Base-by-base conservation (phyloP, 92 coral and sea anemone species). In the Blastomussa wellsi region DNA sequence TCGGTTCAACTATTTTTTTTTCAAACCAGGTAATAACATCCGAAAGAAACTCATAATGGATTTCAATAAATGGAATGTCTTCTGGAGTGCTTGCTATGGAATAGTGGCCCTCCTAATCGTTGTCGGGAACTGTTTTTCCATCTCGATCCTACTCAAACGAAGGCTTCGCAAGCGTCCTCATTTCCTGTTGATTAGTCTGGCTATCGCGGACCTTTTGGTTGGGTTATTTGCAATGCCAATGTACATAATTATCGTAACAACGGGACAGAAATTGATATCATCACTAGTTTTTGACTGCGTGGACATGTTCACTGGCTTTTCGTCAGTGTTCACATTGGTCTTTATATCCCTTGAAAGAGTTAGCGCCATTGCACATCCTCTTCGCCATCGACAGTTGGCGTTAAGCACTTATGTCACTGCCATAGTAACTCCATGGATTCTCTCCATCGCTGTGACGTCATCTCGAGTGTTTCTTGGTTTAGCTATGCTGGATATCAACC, bases 141-240 rank as follows among this genome's bases (percentile, higher is more conserved):
- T 92, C 42, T n/a, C 42, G 0, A 85, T 89, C 24, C 90, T 92
- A 57, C 52, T 76, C 35, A 86, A 48, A 68, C 81, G 92, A 38
- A 92, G 86, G 77, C 79, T 92, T 67, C 88, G 88, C 68, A 89
- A 89, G 64, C 90, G 90, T 60, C 88, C 92, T 2, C 95, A 92
- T 74, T 92, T 85, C 74, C 59, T 92, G 62, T 20, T 92, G 14
- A 81, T 92, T 35, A 89, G 95, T 72, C 77, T 92, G 77, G 89
- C 95, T 33, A 79, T 90, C 33, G 95, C 95, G 10, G 95, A 92
- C 72, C 65, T 92, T 13, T 29, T 86, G 74, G 92, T 92, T 26
- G 95, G 95, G 1, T 32, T 86, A 41, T 68, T 89, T 6, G 81
- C 95, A 3, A 77, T 90, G 24, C 95, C 95, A 11, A 73, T 86